phyloP scores from a whole-genome alignment of 2,113 vertebrate species.

The Crotalus helleri region DNA sequence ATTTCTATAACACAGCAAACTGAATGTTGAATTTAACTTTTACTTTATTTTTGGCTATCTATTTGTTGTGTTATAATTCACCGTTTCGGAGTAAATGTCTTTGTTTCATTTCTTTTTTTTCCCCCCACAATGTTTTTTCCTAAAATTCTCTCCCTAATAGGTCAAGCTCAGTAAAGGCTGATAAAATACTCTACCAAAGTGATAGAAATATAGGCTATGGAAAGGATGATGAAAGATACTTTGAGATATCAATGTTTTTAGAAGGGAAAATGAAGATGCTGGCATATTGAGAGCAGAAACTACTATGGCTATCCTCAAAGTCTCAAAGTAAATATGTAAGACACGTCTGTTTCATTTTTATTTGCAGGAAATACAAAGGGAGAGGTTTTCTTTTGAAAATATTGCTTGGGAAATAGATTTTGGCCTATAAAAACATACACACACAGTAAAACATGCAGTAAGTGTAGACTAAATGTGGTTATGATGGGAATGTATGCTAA shows the following conservation, averaged over 20 bases:
- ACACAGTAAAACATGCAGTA: constrained; percentile 18
- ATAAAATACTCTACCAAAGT: not conserved
- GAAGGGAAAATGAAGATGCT: not conserved
- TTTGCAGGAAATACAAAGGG: not conserved
- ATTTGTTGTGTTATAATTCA: not conserved
- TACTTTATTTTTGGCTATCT: not conserved
- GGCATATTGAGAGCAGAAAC: not conserved
- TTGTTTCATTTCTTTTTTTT: not conserved
- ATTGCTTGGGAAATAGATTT: constrained; percentile 30
- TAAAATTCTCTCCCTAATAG: not conserved
- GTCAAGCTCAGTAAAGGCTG: not conserved
- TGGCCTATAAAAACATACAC: constrained; percentile 4
- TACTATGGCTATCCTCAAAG: not conserved
- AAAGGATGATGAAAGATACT: not conserved
- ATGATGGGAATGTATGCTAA: constrained; percentile 54
- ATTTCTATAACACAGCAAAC: not conserved
- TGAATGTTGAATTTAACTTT: not conserved
- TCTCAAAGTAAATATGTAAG: not conserved
- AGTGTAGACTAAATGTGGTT: constrained; percentile 27
- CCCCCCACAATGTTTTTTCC: not conserved
- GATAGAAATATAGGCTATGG: not conserved
- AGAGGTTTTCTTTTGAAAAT: constrained; percentile 20
- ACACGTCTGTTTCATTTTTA: not conserved
- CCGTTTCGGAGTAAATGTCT: not conserved
- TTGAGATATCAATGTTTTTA: not conserved